Base-by-base conservation (phyloP, 2,797 vertebrate genomes). In the Denticeps clupeoides region DNA sequence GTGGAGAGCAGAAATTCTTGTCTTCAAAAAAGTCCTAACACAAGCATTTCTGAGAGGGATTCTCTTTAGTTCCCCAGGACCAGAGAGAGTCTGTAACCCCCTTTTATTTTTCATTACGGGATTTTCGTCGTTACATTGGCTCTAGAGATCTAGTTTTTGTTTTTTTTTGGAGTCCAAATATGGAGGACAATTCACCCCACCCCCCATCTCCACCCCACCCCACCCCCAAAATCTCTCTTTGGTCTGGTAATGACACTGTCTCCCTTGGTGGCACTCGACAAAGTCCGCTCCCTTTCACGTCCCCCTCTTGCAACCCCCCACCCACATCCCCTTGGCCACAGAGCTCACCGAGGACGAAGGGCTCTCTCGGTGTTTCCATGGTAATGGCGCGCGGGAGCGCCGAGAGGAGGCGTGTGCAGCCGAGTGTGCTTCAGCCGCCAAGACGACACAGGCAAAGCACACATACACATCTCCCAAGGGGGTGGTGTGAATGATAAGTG, bases 341-440 rank as follows among this genome's bases (percentile, higher is more conserved):
- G 61, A 45, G 65, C 70, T 74, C 69, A 67, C 78, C 68, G 78
- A 82, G 81, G 81, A 84, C 78, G 78, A 80, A 80, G 82, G 82
- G 82, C 73, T 81, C 75, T 80, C 65, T 69, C n/a, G n/a, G 72
- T 61, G 83, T 86, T 86, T 80, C 83, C 81, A 86, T 85, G 83
- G 78, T 74, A 70, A 86, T 86, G 74, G 73, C 62, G 73, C 73
- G 80, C 73, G 72, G 62, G 74, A 62, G 74, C 78, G 67, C 40
- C 45, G 51, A 61, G 64, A 63, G 67, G 49, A 63, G 47, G 68
- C 52, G 64, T 82, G 81, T 80, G 80, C 77, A 80, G 78, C 78
- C 73, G 79, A 85, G 78, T 78, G 78, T 78, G 74, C 75, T 78
- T 76, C 70, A 82, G 74, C 74, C 59, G 68, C 71, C 73, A 75